These are phyloP conservation scores for Sciurus carolinensis DNA, from an alignment of 2,797 vertebrate genomes.

Conservation along the genomic window DNA sequence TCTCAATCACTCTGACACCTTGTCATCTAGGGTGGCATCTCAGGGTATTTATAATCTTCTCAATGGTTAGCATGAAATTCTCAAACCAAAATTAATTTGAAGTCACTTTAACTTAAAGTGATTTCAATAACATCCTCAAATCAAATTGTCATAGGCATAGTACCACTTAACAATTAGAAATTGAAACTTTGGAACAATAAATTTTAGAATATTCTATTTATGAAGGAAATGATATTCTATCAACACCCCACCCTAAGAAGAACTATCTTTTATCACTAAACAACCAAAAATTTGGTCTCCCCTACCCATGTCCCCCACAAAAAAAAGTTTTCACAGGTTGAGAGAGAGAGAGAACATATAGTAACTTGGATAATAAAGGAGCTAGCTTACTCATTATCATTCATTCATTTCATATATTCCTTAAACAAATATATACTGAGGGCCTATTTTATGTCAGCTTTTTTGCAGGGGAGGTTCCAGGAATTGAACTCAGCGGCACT, in stretches of 20 bases:
- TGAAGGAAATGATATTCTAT: slow-evolving; percentile 64
- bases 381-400: background rate
- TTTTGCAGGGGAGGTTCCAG: background rate
- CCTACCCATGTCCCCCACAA: no score
- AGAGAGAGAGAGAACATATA: background rate
- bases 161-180: slow-evolving; percentile 57
- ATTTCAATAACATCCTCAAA: slow-evolving; percentile 66
- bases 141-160: slow-evolving; percentile 65
- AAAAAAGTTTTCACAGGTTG: slow-evolving; percentile 1
- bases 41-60: slow-evolving; percentile 72
- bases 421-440: slow-evolving; percentile 25
- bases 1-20: slow-evolving; percentile 63
- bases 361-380: slow-evolving; percentile 12
- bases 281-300: slow-evolving; percentile 31
- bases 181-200: slow-evolving; percentile 51
- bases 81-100: slow-evolving; percentile 76
- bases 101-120: slow-evolving; percentile 72
- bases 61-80: slow-evolving; percentile 73
- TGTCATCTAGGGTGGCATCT: slow-evolving; percentile 57
- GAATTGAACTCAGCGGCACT: no score
- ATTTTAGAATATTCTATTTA: slow-evolving; percentile 64
- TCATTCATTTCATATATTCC: background rate
- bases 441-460: background rate
- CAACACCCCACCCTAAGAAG: background rate
- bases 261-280: slow-evolving; percentile 53